phyloP scores from a whole-genome alignment of 1,140 invertebrate genomes.

The Bactericera cockerelli region DNA sequence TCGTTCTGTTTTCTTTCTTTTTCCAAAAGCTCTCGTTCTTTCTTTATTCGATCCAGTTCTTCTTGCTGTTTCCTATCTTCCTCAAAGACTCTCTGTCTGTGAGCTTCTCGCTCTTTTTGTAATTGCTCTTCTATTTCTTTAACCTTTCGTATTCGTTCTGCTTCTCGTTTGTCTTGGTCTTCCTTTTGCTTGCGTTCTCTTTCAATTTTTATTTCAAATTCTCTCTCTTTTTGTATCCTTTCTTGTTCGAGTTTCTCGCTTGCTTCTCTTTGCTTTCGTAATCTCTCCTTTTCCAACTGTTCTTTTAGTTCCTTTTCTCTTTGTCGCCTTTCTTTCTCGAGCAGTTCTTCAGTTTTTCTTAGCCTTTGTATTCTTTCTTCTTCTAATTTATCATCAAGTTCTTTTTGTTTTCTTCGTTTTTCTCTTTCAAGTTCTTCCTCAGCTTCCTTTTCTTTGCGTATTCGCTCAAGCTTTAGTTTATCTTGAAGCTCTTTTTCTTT shows the following conservation, averaged over 20 bases:
- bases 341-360: neutral
- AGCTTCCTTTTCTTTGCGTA: neutral
- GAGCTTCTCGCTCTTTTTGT: neutral
- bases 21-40: slow-evolving; percentile 8
- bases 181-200: slow-evolving; percentile 7
- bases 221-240: neutral
- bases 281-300: neutral
- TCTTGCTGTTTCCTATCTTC: slow-evolving; percentile 7
- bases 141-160: neutral
- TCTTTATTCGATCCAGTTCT: slow-evolving; percentile 4
- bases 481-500: neutral
- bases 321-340: slow-evolving; percentile 2
- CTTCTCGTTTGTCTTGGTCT: slow-evolving; percentile 7
- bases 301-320: neutral
- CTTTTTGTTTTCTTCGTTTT: slow-evolving; percentile 4
- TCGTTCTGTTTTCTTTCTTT: slow-evolving; percentile 10
- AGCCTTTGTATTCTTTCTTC: neutral
- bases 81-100: neutral
- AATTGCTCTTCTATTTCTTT: slow-evolving; percentile 5
- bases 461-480: neutral
- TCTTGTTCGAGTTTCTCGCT: neutral
- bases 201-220: neutral
- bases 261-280: neutral
- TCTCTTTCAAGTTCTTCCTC: slow-evolving; percentile 7
- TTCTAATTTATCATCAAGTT: neutral